Base-by-base conservation (phyloP, 2,888 invertebrate species). In the Byasa hedistus region DNA sequence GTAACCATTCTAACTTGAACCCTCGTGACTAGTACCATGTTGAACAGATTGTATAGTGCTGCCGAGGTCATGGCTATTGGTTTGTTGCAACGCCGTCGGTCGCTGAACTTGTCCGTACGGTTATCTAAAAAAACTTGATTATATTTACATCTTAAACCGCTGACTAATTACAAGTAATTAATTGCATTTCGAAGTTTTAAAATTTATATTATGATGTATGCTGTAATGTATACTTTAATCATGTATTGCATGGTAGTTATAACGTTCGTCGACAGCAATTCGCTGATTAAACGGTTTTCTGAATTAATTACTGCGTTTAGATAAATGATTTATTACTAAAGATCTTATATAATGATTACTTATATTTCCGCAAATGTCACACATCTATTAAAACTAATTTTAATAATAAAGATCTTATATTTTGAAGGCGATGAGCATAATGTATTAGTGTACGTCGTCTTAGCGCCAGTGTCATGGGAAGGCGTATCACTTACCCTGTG, bases 1-100 rank as follows among this genome's bases (percentile, higher is more conserved):
- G 66, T 69, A 73, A 71, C 84, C 85, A 79, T 70, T 72, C n/a
- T 74, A 68, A 68, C 58, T 68, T 71, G 83, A 77, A 24, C 80
- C 69, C 57, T 73, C 67, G 69, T 61, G 44, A 65, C 61, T 57
- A 39, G 24, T 58, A 21, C 64, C 61, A 58, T 64, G 39, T 52
- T 58, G 23, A 54, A 55, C 32, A 24, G 24, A 60, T 64, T 19
- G 27, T 57, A 48, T 52, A 65, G 54, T 64, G 64, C 61, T 69
- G 68, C 66, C 70, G 64, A 69, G 74, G 36, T 72, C 73, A 64
- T 48, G 10, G 22, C 61, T n/a, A 48, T 52, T 74, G 72, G 75
- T 69, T 63, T 57, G 48, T 27, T 22, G 39, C 15, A 51, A 32
- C 44, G 10, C 52, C 21, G 48, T 48, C 58, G 66, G 63, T 63